Evolutionary conservation across 2,888 invertebrate species (phyloP).

Genomic region (Hymenopus coronatus): DNA sequence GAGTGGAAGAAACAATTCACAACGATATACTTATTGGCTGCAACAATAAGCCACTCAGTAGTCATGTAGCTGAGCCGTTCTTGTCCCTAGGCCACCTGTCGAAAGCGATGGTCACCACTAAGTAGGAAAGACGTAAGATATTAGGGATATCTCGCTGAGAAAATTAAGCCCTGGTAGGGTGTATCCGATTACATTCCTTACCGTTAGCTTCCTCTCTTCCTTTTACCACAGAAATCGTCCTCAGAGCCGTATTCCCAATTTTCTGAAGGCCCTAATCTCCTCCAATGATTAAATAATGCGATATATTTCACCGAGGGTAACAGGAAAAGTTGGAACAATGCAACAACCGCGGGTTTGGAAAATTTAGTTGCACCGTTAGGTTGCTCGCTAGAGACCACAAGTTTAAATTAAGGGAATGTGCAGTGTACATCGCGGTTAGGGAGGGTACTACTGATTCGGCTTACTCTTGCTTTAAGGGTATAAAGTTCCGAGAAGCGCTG

Average conservation of each 20-base stretch:
- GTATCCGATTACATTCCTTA: neutral
- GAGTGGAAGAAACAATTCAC: too few species aligned
- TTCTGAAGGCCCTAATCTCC: neutral
- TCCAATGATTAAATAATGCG: neutral
- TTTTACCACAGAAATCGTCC: neutral
- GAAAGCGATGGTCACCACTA: neutral
- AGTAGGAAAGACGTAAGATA: neutral
- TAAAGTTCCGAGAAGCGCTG: too few species aligned
- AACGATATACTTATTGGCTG: too few species aligned
- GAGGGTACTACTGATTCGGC: too few species aligned
- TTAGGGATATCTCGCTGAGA: neutral
- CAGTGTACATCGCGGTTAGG: neutral
- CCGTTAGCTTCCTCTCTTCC: neutral
- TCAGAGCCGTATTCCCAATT: neutral
- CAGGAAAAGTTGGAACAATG: neutral
- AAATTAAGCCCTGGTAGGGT: neutral
- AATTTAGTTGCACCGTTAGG: neutral
- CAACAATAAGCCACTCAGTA: too few species aligned
- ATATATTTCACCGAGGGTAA: neutral
- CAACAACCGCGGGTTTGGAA: neutral
- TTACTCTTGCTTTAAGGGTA: too few species aligned
- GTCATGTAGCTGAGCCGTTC: too few species aligned
- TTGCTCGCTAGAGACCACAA: neutral
- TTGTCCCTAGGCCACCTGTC: neutral
- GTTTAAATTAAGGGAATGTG: neutral